Conservation (phyloP, 2,113 vertebrate species). For the Boleophthalmus pectinirostris region DNA sequence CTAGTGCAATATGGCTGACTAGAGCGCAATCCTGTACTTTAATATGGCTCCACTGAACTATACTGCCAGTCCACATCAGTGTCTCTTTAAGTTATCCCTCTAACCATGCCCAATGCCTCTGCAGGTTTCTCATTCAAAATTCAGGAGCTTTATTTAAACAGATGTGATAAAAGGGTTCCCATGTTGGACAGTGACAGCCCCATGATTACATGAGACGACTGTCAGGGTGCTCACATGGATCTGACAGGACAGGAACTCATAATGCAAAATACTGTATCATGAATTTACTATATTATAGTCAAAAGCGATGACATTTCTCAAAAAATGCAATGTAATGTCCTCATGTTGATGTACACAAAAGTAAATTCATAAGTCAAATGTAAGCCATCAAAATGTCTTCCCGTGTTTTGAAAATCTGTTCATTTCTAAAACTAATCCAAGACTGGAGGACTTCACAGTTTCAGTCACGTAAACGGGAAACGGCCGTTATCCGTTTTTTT, state of each 20-base stretch:
- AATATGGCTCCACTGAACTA: background rate
- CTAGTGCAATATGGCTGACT: too few species aligned
- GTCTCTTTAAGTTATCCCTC: background rate
- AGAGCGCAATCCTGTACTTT: too few species aligned
- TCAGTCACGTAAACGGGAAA: too few species aligned
- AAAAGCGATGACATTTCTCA: background rate
- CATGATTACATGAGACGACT: background rate
- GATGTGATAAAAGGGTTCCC: background rate
- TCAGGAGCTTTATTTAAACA: background rate
- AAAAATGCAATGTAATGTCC: background rate
- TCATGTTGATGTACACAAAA: too few species aligned
- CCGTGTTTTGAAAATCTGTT: too few species aligned
- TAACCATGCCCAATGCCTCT: background rate
- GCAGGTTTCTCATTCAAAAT: slow-evolving; percentile 1
- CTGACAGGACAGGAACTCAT: slow-evolving; percentile 11
- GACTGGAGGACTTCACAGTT: too few species aligned
- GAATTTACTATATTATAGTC: background rate
- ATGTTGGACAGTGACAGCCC: background rate
- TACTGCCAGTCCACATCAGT: background rate
- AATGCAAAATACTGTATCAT: background rate
- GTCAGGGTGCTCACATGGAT: background rate
- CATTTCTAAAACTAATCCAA: too few species aligned
- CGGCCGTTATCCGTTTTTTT: too few species aligned
- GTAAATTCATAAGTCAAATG: background rate
- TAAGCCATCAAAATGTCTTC: too few species aligned